phyloP scores from a whole-genome alignment of 2,888 invertebrate species.

The Agonopterix arenella region DNA sequence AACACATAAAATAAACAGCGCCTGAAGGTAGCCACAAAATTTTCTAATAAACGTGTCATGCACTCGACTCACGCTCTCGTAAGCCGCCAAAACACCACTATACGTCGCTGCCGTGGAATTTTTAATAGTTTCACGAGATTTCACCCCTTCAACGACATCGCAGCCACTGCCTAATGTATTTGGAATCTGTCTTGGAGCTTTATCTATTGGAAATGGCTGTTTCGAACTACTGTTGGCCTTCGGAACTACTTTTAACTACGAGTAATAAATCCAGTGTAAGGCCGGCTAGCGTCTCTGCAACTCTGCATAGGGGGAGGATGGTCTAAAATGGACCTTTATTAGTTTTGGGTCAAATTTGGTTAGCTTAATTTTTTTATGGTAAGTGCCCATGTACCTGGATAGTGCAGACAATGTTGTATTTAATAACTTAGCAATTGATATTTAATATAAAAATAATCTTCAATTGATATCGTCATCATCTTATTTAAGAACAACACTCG shows the following conservation, averaged over 20 bases:
- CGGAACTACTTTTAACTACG: conserved; percentile 71
- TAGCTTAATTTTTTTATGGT: no score
- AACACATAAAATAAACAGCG: not conserved
- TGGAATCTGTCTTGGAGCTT: conserved; percentile 69
- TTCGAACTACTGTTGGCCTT: conserved; percentile 67
- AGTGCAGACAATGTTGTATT: no score
- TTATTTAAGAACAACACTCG: no score
- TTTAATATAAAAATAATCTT: no score
- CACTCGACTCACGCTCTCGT: conserved; percentile 37
- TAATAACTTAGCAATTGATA: no score
- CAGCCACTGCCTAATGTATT: conserved; percentile 67
- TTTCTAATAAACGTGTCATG: conserved; percentile 60
- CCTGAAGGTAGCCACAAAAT: conserved; percentile 15
- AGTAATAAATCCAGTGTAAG: conserved; percentile 68
- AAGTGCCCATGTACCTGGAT: no score
- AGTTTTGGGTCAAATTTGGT: no score
- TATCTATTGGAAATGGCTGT: conserved; percentile 74
- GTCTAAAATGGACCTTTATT: conserved; percentile 19
- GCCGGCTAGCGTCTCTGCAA: conserved; percentile 48
- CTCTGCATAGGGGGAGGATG: conserved; percentile 52
- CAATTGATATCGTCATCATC: no score
- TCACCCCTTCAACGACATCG: conserved; percentile 31
- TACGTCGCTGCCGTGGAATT: conserved; percentile 45
- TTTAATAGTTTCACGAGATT: conserved; percentile 58
- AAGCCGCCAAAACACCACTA: conserved; percentile 32